Base-by-base conservation (phyloP, 2,113 vertebrate genomes). In the Ceyx melanurus region DNA sequence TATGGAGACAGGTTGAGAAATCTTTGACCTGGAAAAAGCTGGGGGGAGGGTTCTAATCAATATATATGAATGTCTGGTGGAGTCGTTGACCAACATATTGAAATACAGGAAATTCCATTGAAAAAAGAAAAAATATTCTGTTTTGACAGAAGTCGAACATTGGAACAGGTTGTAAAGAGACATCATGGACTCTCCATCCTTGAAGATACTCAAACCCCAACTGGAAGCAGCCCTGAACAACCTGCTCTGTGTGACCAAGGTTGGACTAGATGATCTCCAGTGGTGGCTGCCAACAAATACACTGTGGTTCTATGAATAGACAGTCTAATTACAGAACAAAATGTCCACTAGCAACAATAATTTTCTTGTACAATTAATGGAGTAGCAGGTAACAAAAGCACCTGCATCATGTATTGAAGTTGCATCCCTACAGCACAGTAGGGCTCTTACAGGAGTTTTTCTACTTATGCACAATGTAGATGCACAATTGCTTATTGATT, bases 161-260 rank as follows among this genome's bases (percentile, higher is more conserved):
- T 43, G 17, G 29, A 80, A 83, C 3, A 51, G 43, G 10, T 14
- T 78, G 29, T 43, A 53, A 65, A 84, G 37, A 58, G 23, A 74
- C 0, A 9, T 3, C 3, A 0, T n/a, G 10, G 28, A 61, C 26
- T 15, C 40, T 76, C 48, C 37, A 35, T 20, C 46, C 50, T 77
- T 40, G 33, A 48, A 82, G 23, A 51, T 9, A 46, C 5, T 51
- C 25, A 72, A n/a, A 58, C 22, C 20, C 8, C 28, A 82, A 5
- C 16, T 9, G 64, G 12, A 61, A 0, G 1, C 23, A 81, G 26
- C 6, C 15, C 50, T 66, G 46, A 89, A 48, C 14, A 74, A 62
- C 4, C 13, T 66, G 50, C 18, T 87, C 26, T 45, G 9, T 28
- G 17, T 37, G 26, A 86, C 15, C n/a, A 40, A 81, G 14, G n/a